Conservation (phyloP, 2,797 vertebrate genomes). For the Rhinophrynus dorsalis region DNA sequence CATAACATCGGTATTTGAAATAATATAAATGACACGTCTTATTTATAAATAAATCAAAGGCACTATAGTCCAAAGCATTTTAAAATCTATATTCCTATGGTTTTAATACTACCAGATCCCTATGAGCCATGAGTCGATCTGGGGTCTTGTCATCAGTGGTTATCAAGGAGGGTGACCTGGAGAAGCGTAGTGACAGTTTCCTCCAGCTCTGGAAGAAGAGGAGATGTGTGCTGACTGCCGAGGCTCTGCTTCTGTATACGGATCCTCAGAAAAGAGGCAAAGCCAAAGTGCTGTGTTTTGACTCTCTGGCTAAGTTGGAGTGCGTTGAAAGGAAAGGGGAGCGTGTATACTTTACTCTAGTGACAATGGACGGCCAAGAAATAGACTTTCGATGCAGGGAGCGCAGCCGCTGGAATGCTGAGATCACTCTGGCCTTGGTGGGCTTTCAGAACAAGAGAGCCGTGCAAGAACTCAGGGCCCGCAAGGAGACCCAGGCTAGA, state of each 20-base stretch:
- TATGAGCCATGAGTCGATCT: neutral
- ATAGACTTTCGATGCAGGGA: constrained; percentile 46
- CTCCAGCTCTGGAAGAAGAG: constrained; percentile 43
- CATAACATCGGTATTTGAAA: too few relatives aligned
- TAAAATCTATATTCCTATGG: too few relatives aligned
- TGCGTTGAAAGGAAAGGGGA: constrained; percentile 44
- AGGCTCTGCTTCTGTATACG: constrained; percentile 24
- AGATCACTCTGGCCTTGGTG: constrained; percentile 46
- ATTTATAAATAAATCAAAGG: too few relatives aligned
- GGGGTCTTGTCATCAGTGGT: neutral
- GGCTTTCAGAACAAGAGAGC: constrained; percentile 40
- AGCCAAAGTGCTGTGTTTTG: constrained; percentile 33
- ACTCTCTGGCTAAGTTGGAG: constrained; percentile 37
- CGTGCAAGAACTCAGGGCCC: constrained; percentile 17
- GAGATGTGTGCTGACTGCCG: constrained; percentile 22
- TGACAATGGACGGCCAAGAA: constrained; percentile 39
- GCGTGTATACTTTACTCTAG: constrained; percentile 44
- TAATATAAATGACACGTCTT: too few relatives aligned
- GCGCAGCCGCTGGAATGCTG: constrained; percentile 39
- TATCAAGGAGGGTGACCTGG: constrained; percentile 35
- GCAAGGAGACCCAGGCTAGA: constrained; percentile 27
- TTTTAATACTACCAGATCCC: too few relatives aligned
- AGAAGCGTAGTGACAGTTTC: constrained; percentile 45
- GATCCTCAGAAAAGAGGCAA: constrained; percentile 17
- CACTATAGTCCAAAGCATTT: too few relatives aligned